A percentile compares a stretch with the other conserved stretches of the same genome.
Evolutionary conservation across 2,888 invertebrate genomes (phyloP).

Genomic region (Nysson spinosus): DNA sequence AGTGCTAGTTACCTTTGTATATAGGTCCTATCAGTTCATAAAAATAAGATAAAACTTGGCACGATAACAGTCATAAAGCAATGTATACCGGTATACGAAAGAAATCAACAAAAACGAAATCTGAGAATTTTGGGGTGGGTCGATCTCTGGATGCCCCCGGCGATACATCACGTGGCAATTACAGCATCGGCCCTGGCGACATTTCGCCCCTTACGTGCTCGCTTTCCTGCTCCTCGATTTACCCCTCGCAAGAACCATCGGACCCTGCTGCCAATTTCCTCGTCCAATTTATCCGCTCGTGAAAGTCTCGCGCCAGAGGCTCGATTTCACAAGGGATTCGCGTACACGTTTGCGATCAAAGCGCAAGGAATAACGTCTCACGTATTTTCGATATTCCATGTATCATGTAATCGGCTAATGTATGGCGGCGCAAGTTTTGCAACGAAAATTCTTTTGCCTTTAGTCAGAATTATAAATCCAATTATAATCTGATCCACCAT

Average conservation of each 20-base stretch:
- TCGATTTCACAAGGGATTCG: constrained; percentile 44
- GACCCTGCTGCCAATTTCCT: constrained; percentile 59
- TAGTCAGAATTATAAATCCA: too few relatives aligned
- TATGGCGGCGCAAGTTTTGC: too few relatives aligned
- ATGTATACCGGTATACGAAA: background rate
- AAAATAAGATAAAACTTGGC: background rate
- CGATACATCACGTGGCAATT: constrained; percentile 65
- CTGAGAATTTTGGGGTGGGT: constrained; percentile 8
- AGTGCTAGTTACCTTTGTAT: too few relatives aligned
- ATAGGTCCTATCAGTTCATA: too few relatives aligned
- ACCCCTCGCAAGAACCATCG: constrained; percentile 35
- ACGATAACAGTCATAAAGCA: background rate
- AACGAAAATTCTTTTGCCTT: too few relatives aligned
- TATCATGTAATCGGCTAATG: too few relatives aligned
- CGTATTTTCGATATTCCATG: too few relatives aligned
- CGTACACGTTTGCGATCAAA: constrained; percentile 18
- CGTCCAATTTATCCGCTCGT: constrained; percentile 64
- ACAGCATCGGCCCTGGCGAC: constrained; percentile 50
- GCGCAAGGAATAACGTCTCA: background rate
- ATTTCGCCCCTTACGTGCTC: constrained; percentile 40
- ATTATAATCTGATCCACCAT: too few relatives aligned
- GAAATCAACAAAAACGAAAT: constrained; percentile 20
- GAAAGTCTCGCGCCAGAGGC: constrained; percentile 52
- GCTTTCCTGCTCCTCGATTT: constrained; percentile 42
- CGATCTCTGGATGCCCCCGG: constrained; percentile 15